A percentile compares a stretch with the other conserved stretches of the same genome.
Evolutionary conservation across 1,140 invertebrate species (phyloP).

Genomic region (Hylyphantes graminicola): DNA sequence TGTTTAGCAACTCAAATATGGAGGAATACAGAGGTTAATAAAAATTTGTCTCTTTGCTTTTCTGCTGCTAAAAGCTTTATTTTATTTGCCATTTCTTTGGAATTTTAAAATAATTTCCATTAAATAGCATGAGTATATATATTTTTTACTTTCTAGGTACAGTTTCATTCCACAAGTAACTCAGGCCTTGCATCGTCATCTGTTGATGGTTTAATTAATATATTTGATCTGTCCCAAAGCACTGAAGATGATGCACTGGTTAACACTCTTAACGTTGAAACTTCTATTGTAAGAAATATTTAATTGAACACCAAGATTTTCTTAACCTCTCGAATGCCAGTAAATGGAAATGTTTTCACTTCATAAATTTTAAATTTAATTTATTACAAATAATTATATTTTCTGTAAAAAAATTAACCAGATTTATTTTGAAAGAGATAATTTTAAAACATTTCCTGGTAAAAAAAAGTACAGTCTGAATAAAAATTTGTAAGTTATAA

Average conservation of each 20-base stretch:
- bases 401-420: too few species aligned
- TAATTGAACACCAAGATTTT: background rate
- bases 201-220: conserved; percentile 86
- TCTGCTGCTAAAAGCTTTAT: background rate
- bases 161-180: conserved; percentile 80
- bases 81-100: background rate
- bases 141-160: conserved; percentile 69
- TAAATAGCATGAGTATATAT: background rate
- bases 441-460: too few species aligned
- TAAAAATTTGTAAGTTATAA: too few species aligned
- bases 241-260: conserved; percentile 84
- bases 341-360: background rate
- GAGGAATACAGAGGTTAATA: too few species aligned
- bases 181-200: conserved; percentile 80
- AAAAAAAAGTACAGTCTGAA: too few species aligned
- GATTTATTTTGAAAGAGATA: too few species aligned
- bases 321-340: background rate
- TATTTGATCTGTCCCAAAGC: conserved; percentile 81
- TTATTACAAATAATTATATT: too few species aligned
- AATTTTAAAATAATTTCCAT: background rate
- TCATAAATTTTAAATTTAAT: background rate
- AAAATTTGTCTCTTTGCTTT: too few species aligned
- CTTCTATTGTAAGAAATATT: conserved; percentile 75
- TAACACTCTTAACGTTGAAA: conserved; percentile 85
- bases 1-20: too few species aligned